These are phyloP conservation scores for Ryuthela nishihirai DNA, from an alignment of 2,888 invertebrate species.

Conservation along the genomic window DNA sequence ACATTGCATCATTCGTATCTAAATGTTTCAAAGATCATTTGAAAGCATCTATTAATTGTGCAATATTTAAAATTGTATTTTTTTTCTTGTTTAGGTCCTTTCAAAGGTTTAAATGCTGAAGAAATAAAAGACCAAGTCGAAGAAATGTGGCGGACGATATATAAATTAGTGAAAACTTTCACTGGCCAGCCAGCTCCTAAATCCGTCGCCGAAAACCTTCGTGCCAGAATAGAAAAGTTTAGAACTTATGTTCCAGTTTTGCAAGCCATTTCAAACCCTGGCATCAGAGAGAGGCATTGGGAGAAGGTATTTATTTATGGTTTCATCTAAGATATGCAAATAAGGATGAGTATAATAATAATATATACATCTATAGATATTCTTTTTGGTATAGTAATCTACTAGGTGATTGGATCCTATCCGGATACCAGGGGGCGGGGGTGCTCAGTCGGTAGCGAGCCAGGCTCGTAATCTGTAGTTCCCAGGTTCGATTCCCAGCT, in stretches of 20 bases:
- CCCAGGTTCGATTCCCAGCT: no score
- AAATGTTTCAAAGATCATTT: no score
- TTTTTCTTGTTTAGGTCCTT: constrained; percentile 62
- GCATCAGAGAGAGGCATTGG: constrained; percentile 88
- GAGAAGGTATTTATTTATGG: constrained; percentile 59
- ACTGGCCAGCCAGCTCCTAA: constrained; percentile 81
- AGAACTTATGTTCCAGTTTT: constrained; percentile 80
- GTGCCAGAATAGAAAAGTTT: constrained; percentile 88
- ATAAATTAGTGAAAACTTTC: constrained; percentile 76
- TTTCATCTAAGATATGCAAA: no score
- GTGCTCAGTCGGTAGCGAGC: no score
- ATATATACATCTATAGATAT: no score
- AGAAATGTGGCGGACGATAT: constrained; percentile 71
- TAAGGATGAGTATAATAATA: no score
- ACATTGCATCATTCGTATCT: no score
- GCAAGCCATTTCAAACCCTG: constrained; percentile 82
- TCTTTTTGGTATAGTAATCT: no score
- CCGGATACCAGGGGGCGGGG: no score
- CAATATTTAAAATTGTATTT: background rate
- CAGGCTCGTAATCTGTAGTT: no score
- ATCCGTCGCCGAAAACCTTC: constrained; percentile 76
- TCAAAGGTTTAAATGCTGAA: constrained; percentile 75
- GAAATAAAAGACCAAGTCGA: constrained; percentile 78
- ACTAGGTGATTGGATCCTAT: no score
- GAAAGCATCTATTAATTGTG: background rate